Percentiles rank a stretch among this genome's conserved stretches.
Evolutionary conservation across 2,797 vertebrate genomes (phyloP).

Genomic region (Silurus aristotelis): DNA sequence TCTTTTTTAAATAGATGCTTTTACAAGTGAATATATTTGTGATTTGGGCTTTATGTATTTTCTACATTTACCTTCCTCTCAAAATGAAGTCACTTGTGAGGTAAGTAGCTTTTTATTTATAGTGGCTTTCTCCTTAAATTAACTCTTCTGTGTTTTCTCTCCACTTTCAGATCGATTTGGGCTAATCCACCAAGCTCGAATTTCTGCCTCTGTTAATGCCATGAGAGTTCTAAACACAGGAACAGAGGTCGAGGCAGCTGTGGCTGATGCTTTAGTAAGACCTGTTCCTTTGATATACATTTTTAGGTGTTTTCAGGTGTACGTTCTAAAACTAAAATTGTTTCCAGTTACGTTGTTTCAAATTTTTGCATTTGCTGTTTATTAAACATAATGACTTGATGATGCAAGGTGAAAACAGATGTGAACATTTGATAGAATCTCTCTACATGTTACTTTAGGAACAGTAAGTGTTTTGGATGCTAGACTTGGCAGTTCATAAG

Average conservation of each 20-base stretch:
- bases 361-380: neutral
- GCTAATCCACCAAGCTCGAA: slow-evolving; percentile 89
- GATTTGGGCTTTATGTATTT: neutral
- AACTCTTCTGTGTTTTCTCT: slow-evolving; percentile 16
- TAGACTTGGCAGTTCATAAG: neutral
- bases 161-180: slow-evolving; percentile 86
- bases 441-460: neutral
- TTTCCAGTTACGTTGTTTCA: neutral
- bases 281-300: neutral
- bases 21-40: neutral
- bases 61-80: neutral
- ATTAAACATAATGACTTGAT: neutral
- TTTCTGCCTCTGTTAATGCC: slow-evolving; percentile 91
- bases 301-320: neutral
- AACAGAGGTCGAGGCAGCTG: slow-evolving; percentile 95
- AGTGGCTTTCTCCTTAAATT: slow-evolving; percentile 10
- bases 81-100: slow-evolving; percentile 25
- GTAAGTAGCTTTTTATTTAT: slow-evolving; percentile 58
- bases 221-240: slow-evolving; percentile 95
- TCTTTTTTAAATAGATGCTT: neutral
- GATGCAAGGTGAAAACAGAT: neutral
- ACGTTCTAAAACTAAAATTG: neutral
- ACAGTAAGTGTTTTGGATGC: neutral
- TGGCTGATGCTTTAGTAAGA: slow-evolving; percentile 95
- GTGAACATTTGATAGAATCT: neutral